Evolutionary conservation across 2,113 vertebrate species (phyloP).

Genomic region (Malurus alboscapulatus): DNA sequence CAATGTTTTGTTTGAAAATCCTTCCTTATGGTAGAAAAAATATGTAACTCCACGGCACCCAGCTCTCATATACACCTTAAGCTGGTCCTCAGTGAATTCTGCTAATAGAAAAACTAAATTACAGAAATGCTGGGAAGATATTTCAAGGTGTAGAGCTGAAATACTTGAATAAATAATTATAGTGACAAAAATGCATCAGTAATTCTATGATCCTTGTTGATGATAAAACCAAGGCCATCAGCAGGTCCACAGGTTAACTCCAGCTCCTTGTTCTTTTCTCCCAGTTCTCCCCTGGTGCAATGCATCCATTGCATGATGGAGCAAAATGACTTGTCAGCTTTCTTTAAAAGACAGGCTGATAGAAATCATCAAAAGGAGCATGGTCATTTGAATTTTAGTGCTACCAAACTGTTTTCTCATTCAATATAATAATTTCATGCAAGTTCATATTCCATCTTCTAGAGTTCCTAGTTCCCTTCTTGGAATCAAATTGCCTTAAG

Average conservation of each 20-base stretch:
- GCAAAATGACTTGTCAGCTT: background rate
- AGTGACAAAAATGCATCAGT: background rate
- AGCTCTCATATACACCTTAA: background rate
- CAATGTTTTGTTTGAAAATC: background rate
- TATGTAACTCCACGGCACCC: background rate
- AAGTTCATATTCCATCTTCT: background rate
- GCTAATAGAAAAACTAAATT: background rate
- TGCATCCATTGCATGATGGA: background rate
- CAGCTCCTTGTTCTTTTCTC: background rate
- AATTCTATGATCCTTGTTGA: background rate
- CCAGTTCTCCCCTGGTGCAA: background rate
- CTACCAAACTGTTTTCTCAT: background rate
- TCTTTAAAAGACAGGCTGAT: background rate
- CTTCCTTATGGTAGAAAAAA: background rate
- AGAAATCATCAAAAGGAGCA: background rate
- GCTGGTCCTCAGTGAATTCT: background rate
- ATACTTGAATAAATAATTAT: background rate
- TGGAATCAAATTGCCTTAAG: background rate
- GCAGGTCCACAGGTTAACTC: background rate
- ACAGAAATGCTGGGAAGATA: background rate
- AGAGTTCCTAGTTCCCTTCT: background rate
- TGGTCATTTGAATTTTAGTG: background rate
- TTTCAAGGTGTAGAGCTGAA: fast-evolving
- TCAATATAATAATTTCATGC: background rate
- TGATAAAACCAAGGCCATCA: background rate